Conservation (phyloP, 2,888 invertebrate genomes). For the Endomychus coccineus region DNA sequence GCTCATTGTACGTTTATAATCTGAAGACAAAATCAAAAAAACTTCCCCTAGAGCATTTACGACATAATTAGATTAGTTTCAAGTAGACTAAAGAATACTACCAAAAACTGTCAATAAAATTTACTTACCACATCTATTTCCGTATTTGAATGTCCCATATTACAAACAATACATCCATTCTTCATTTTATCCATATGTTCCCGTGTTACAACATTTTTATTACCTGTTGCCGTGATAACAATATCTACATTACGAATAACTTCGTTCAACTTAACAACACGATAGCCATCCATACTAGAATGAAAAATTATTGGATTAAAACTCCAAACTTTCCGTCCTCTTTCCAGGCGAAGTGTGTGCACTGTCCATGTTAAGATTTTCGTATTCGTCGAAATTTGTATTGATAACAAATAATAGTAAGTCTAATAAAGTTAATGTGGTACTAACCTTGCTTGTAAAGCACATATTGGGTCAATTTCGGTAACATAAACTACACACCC, state of each 20-base stretch:
- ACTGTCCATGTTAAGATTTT: neutral
- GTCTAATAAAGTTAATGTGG: conserved; percentile 2
- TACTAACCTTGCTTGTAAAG: conserved; percentile 79
- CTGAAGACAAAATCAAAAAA: too few relatives aligned
- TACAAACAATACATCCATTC: conserved; percentile 90
- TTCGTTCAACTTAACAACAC: conserved; percentile 91
- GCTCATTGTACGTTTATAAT: too few relatives aligned
- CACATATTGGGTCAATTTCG: conserved; percentile 97
- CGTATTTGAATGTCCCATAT: conserved; percentile 96
- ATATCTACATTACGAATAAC: conserved; percentile 90
- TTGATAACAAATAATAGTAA: conserved; percentile 1
- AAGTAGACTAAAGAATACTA: too few relatives aligned
- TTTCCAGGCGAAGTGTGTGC: neutral
- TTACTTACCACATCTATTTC: conserved; percentile 82
- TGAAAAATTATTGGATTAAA: conserved; percentile 7
- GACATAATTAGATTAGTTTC: too few relatives aligned
- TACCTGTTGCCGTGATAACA: conserved; percentile 95
- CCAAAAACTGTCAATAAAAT: too few relatives aligned
- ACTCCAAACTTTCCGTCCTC: too few relatives aligned
- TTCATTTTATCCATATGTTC: conserved; percentile 97
- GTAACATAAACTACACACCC: conserved; percentile 90
- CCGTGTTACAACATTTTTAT: conserved; percentile 91
- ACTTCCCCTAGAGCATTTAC: too few relatives aligned
- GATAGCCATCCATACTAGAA: conserved; percentile 89
- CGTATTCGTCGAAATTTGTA: neutral